Conservation (phyloP, 2,888 invertebrate genomes). For the Stenodema calcarata region DNA sequence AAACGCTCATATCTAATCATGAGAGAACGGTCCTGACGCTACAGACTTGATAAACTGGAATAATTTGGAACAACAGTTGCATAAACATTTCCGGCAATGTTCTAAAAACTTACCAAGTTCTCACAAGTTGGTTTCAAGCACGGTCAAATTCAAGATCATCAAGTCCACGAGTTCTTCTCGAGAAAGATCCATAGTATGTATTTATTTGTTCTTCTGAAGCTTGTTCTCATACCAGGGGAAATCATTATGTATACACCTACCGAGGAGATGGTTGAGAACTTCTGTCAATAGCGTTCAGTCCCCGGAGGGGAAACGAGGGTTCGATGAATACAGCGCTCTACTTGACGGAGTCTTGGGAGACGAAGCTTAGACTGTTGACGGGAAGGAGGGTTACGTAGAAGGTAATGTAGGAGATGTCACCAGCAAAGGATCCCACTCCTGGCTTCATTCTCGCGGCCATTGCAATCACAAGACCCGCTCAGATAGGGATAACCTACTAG, state of each 20-base stretch:
- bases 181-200: no score
- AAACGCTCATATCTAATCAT: no score
- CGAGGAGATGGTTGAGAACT: neutral
- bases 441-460: neutral
- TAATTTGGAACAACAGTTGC: no score
- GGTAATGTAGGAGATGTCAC: neutral
- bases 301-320: neutral
- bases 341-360: neutral
- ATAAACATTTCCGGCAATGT: no score
- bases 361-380: neutral
- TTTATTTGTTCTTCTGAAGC: no score
- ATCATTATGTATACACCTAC: neutral
- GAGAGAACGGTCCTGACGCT: no score
- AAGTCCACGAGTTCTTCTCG: no score
- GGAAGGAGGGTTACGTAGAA: neutral
- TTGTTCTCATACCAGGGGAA: neutral
- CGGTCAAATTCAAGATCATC: no score
- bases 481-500: neutral
- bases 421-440: neutral
- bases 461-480: neutral
- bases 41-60: no score
- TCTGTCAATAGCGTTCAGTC: neutral
- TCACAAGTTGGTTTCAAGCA: no score
- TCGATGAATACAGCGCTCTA: neutral
- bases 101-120: no score